These are phyloP conservation scores for Tuta absoluta DNA, from an alignment of 2,888 invertebrate species.

Conservation along the genomic window DNA sequence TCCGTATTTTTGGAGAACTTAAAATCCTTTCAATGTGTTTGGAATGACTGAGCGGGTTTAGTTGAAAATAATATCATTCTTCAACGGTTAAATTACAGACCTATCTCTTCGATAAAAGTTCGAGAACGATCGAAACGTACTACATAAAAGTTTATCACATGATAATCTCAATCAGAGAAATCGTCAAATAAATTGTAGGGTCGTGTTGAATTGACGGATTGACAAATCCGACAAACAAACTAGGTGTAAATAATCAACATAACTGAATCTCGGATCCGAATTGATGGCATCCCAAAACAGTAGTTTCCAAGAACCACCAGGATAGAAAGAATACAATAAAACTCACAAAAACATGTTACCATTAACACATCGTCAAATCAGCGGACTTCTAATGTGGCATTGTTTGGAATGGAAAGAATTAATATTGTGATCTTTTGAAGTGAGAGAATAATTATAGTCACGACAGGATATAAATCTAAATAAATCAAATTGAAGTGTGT, in stretches of 20 bases:
- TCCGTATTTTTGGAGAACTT: conserved; percentile 77
- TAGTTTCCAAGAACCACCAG: conserved; percentile 11
- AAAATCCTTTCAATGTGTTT: conserved; percentile 47
- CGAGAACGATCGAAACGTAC: background rate
- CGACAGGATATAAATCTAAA: conserved; percentile 48
- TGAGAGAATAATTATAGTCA: conserved; percentile 42
- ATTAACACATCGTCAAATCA: conserved; percentile 31
- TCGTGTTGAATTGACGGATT: background rate
- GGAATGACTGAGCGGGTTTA: conserved; percentile 41
- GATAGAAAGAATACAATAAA: conserved; percentile 24
- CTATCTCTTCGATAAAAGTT: background rate
- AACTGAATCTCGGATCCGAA: background rate
- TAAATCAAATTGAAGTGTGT: conserved; percentile 43
- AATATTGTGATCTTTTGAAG: conserved; percentile 32
- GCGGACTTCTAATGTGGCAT: conserved; percentile 39
- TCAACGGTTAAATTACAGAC: background rate
- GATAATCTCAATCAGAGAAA: background rate
- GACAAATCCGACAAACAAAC: background rate
- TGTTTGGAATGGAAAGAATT: conserved; percentile 37
- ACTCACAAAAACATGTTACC: conserved; percentile 28
- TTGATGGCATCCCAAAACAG: conserved; percentile 19
- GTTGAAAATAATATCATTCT: conserved; percentile 30
- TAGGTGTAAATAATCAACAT: conserved; percentile 10
- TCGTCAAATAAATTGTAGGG: conserved; percentile 3
- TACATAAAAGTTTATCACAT: background rate